phyloP scores from a whole-genome alignment of 2,888 invertebrate species.

The Euplexia lucipara region DNA sequence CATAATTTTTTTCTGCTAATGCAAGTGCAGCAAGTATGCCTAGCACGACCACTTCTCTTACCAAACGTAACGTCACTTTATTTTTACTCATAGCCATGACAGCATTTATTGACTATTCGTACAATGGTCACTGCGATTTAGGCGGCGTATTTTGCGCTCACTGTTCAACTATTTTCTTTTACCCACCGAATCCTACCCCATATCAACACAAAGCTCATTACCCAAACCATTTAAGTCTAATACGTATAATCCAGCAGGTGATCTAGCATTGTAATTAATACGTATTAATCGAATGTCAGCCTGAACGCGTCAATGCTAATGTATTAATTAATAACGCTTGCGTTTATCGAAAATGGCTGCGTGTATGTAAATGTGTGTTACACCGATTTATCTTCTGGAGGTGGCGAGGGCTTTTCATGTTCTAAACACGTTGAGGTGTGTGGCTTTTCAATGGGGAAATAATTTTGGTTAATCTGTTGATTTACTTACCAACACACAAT shows the following conservation, averaged over 20 bases:
- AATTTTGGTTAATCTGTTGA: background rate
- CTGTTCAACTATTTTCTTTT: background rate
- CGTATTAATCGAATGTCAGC: slow-evolving; percentile 61
- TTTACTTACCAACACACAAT: background rate
- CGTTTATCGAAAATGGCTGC: slow-evolving; percentile 54
- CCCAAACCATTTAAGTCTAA: slow-evolving; percentile 46
- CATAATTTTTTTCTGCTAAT: too few relatives aligned
- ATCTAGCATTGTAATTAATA: slow-evolving; percentile 60
- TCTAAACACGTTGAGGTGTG: background rate
- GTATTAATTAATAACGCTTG: slow-evolving; percentile 75
- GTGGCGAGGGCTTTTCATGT: background rate
- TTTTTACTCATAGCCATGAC: background rate
- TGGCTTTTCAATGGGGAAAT: background rate
- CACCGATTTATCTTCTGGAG: slow-evolving; percentile 5
- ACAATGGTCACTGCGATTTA: too few relatives aligned
- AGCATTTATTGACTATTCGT: background rate
- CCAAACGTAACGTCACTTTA: too few relatives aligned
- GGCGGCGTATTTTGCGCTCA: background rate
- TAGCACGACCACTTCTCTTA: too few relatives aligned
- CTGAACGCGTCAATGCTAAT: slow-evolving; percentile 72
- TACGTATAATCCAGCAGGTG: slow-evolving; percentile 48
- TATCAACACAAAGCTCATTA: slow-evolving; percentile 22
- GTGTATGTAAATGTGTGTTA: slow-evolving; percentile 20
- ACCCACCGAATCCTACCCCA: background rate
- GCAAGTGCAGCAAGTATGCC: too few relatives aligned